Evolutionary conservation across 2,888 invertebrate genomes (phyloP), one percentile per base, ranked within the genome.

Genomic region (Nematopogon swammerdamellus): DNA sequence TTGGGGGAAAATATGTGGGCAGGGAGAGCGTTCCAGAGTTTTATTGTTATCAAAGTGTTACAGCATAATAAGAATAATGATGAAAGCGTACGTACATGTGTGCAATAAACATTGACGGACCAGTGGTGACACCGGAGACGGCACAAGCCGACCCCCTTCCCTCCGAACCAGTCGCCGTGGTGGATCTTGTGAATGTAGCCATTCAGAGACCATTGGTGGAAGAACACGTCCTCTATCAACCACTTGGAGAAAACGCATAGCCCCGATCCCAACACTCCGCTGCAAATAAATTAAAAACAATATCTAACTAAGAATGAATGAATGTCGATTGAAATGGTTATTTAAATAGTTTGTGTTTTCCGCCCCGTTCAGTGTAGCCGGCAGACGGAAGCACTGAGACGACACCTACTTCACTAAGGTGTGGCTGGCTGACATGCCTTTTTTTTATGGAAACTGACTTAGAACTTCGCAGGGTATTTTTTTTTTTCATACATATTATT

Each of bases 91-190:
- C 87, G 84, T 81, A 95, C 95, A 85, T 99, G 98, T 55, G 96
- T 92, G 57, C 91, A 88, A 69, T 97, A 98, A 51, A 98, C 77
- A 71, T 97, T 91, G 49, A 98, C 79, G 48, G 80, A 75, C 55
- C 86, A 79, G 47, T 88, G 85, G 20, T 85, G 80, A 52, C 87
- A 80, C 57, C 84, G 81, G 44, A 95, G 82, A 59, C 85, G 84
- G 63, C 92, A 93, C 18, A 95, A 72, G 2, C 93, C 95, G 43
- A 95, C 87, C 11, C 95, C 96, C 81, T 99, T 99, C 3, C 97
- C 97, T 42, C 96, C 97, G 72, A 95, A 98, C 99, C 99, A 99
- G 69, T 99, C 99, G 1, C 95, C 98, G 66, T 98, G 98, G 55
- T 94, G 92, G 53, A 97, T 77, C 75, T 94, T 92, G 75, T 97